These are phyloP conservation scores for Lepisosteus osseus DNA, from an alignment of 2,113 vertebrate genomes.

Conservation along the genomic window DNA sequence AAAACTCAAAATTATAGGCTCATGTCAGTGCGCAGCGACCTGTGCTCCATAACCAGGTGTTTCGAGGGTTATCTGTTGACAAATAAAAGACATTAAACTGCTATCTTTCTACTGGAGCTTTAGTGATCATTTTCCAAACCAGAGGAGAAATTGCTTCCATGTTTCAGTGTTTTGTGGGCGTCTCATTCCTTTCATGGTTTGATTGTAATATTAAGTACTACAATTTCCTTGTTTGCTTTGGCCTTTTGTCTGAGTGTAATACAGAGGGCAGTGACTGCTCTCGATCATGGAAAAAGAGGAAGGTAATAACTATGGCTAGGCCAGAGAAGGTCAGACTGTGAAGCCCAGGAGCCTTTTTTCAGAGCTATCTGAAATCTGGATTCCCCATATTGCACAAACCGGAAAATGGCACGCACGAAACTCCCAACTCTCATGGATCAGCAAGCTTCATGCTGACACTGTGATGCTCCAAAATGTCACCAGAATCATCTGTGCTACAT, in stretches of 20 bases:
- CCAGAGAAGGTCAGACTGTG: background rate
- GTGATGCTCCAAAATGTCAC: background rate
- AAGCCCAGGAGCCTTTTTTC: background rate
- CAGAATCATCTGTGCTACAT: background rate
- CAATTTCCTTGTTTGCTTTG: background rate
- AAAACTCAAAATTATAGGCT: no score
- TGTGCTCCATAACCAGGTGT: no score
- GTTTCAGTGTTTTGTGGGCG: background rate
- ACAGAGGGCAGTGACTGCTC: background rate
- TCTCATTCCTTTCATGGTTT: background rate
- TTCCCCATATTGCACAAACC: no score
- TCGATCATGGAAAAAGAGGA: no score
- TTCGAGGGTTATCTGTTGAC: no score
- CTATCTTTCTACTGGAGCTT: background rate
- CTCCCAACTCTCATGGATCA: no score
- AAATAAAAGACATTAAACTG: background rate
- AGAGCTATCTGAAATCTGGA: background rate
- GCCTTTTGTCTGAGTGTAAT: background rate
- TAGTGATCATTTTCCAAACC: background rate
- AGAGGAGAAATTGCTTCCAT: background rate
- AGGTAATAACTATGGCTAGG: background rate
- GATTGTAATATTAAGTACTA: background rate
- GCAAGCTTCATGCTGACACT: no score
- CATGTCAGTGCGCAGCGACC: no score
- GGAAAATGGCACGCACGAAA: no score